A percentile compares a stretch with the other conserved stretches of the same genome.
phyloP scores from a whole-genome alignment of 2,797 vertebrate species.

The Peromyscus aztecus region DNA sequence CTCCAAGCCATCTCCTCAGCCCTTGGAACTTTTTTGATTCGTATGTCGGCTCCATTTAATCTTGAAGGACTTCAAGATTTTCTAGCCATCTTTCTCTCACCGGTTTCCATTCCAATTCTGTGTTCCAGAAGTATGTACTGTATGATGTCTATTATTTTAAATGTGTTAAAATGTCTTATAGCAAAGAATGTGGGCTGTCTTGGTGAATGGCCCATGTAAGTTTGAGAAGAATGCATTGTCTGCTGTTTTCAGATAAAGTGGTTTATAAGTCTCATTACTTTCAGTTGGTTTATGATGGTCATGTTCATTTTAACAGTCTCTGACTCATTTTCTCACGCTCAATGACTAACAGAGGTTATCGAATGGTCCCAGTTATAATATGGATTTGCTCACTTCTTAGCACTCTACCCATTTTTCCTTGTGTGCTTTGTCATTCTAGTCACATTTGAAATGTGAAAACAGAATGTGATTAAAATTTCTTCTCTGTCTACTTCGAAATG shows the following conservation, averaged over 20 bases:
- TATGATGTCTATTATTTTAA: not conserved
- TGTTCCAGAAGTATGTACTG: not conserved
- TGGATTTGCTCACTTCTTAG: not conserved
- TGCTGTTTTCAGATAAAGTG: not conserved
- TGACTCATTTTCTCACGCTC: not conserved
- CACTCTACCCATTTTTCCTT: not conserved
- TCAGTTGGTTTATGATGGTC: not conserved
- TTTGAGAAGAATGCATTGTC: not conserved
- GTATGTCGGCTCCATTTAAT: not conserved
- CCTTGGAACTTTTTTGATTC: not conserved
- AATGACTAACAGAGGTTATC: not conserved
- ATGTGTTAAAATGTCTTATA: not conserved
- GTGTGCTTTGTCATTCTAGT: constrained; percentile 23
- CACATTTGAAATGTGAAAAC: constrained; percentile 58
- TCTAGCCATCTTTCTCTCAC: not conserved
- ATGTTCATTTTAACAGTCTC: constrained; percentile 14
- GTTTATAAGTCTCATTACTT: not conserved
- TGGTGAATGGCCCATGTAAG: not conserved
- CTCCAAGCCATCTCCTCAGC: not conserved
- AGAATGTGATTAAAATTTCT: constrained; percentile 40
- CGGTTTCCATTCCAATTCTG: not conserved
- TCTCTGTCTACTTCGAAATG: constrained; percentile 55
- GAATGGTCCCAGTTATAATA: not conserved
- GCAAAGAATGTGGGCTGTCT: not conserved
- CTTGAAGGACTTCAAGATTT: not conserved